These are phyloP conservation scores for Chymomyza fuscimana DNA, from an alignment of 2,888 invertebrate genomes.

Conservation along the genomic window DNA sequence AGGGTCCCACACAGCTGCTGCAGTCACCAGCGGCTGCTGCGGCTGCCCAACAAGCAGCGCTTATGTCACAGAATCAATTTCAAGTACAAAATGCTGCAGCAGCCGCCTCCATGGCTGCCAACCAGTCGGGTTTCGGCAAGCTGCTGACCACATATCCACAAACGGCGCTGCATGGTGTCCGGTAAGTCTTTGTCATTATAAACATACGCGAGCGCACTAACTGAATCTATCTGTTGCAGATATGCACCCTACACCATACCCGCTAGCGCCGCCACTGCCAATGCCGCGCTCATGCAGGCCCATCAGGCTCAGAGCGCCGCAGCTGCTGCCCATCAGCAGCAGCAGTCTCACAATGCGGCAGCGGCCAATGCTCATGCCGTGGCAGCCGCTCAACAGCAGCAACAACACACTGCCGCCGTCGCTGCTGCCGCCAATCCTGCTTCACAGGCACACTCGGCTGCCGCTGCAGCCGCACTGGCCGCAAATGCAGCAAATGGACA, in stretches of 20 bases:
- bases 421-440: constrained; percentile 70
- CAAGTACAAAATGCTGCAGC: constrained; percentile 82
- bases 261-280: constrained; percentile 81
- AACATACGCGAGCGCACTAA: neutral
- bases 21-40: constrained; percentile 77
- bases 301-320: constrained; percentile 71
- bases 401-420: constrained; percentile 60
- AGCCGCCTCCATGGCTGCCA: constrained; percentile 81
- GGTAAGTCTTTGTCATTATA: constrained; percentile 63
- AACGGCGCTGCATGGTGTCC: constrained; percentile 80
- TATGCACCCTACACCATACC: constrained; percentile 85
- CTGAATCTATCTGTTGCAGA: constrained; percentile 68
- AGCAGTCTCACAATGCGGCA: constrained; percentile 58
- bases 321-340: constrained; percentile 72
- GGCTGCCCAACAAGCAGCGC: constrained; percentile 79
- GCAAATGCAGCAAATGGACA: constrained; percentile 68
- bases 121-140: constrained; percentile 85
- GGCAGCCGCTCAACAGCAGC: constrained; percentile 50
- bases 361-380: constrained; percentile 10
- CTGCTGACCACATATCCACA: constrained; percentile 84
- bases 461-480: constrained; percentile 64
- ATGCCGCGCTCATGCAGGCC: constrained; percentile 81
- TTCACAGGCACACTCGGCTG: constrained; percentile 79
- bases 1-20: constrained; percentile 79
- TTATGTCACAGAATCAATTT: constrained; percentile 80